Evolutionary conservation across 2,888 invertebrate species (phyloP).

Genomic region (Dioctria linearis): DNA sequence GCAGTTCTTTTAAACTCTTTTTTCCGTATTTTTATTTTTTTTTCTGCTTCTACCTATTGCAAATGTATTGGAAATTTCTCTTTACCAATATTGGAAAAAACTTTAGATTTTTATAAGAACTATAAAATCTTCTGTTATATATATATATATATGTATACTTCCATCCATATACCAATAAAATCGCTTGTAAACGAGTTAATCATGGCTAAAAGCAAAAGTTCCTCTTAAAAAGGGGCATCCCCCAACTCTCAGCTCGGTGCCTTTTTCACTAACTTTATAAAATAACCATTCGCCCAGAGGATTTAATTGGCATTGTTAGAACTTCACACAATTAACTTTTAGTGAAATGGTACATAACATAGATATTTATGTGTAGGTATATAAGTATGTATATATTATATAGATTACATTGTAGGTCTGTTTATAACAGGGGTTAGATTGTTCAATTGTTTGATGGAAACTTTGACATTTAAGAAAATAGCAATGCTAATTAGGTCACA

Average conservation of each 20-base stretch:
- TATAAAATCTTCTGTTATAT: no score
- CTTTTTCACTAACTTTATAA: background rate
- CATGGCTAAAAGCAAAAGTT: background rate
- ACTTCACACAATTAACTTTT: constrained; percentile 38
- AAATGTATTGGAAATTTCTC: no score
- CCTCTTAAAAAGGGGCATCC: no score
- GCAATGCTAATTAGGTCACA: constrained; percentile 49
- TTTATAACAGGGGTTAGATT: no score
- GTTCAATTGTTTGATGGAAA: constrained; percentile 3
- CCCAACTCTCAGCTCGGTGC: background rate
- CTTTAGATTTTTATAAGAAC: no score
- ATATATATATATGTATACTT: no score
- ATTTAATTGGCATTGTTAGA: constrained; percentile 26
- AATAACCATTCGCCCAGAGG: background rate
- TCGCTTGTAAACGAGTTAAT: background rate
- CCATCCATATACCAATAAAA: no score
- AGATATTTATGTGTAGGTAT: no score
- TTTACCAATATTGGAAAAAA: no score
- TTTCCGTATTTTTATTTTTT: no score
- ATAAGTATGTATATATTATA: background rate
- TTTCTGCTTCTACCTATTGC: no score
- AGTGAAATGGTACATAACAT: constrained; percentile 27
- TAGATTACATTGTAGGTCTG: constrained; percentile 25
- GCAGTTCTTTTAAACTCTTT: no score
- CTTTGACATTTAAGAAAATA: constrained; percentile 42